A percentile compares a stretch with the other conserved stretches of the same genome.
Conservation (phyloP, 2,797 vertebrate genomes). For the Falco berigora region DNA sequence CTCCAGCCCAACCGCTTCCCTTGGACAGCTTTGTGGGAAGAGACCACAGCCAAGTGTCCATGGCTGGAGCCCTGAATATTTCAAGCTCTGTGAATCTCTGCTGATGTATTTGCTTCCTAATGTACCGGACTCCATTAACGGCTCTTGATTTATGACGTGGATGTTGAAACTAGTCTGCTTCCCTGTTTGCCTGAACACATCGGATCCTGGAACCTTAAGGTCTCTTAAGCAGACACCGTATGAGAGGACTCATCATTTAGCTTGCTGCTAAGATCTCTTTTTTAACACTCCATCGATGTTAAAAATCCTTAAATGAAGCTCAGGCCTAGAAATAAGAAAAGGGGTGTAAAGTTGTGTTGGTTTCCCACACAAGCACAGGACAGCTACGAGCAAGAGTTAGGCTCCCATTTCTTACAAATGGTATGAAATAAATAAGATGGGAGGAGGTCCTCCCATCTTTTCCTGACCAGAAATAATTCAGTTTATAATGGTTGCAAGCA, state of each 20-base stretch:
- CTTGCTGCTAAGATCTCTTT: not conserved
- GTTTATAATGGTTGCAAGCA: not conserved
- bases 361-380: not conserved
- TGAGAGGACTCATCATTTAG: not conserved
- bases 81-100: not conserved
- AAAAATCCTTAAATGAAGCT: not conserved
- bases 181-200: not conserved
- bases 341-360: fast-evolving
- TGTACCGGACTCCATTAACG: not conserved
- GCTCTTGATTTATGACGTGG: not conserved
- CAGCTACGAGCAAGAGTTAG: not conserved
- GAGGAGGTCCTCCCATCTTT: not conserved
- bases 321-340: not conserved
- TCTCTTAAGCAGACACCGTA: not conserved
- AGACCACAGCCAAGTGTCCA: not conserved
- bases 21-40: not conserved
- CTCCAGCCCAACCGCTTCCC: not conserved
- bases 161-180: not conserved
- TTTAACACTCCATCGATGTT: not conserved
- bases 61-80: not conserved
- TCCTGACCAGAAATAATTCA: not conserved
- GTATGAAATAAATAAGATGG: not conserved
- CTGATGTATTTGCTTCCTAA: not conserved
- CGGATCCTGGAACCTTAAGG: not conserved
- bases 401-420: not conserved